These are phyloP conservation scores for Nymphicus hollandicus DNA, from an alignment of 2,113 vertebrate species.

Conservation along the genomic window DNA sequence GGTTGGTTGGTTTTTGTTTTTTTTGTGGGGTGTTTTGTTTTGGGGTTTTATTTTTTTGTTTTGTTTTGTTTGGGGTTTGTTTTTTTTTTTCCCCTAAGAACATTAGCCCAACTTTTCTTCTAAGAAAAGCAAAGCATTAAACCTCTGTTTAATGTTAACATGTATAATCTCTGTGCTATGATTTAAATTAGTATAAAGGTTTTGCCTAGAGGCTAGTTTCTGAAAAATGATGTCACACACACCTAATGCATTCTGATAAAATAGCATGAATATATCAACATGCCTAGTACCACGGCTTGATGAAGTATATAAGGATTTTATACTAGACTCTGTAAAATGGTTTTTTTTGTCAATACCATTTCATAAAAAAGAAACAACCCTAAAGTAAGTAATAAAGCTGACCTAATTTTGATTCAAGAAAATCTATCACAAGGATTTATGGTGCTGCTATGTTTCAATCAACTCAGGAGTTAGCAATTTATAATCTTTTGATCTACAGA, in stretches of 20 bases:
- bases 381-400: constrained; percentile 3
- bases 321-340: background rate
- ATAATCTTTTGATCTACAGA: constrained; percentile 40
- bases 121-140: background rate
- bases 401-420: constrained; percentile 25
- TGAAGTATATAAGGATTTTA: background rate
- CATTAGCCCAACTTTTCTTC: background rate
- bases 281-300: background rate
- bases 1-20: background rate
- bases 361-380: background rate
- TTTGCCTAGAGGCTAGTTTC: background rate
- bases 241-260: background rate
- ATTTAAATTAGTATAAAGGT: background rate
- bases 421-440: constrained; percentile 28
- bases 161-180: background rate
- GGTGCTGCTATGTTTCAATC: background rate
- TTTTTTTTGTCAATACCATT: background rate
- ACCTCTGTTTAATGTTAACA: background rate
- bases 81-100: background rate
- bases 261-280: background rate
- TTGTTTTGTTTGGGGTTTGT: background rate
- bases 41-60: background rate
- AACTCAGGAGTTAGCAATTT: constrained; percentile 15
- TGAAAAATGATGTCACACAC: background rate
- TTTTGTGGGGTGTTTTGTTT: background rate